Evolutionary conservation across 2,797 vertebrate species (phyloP).

Genomic region (Protosalanx chinensis): DNA sequence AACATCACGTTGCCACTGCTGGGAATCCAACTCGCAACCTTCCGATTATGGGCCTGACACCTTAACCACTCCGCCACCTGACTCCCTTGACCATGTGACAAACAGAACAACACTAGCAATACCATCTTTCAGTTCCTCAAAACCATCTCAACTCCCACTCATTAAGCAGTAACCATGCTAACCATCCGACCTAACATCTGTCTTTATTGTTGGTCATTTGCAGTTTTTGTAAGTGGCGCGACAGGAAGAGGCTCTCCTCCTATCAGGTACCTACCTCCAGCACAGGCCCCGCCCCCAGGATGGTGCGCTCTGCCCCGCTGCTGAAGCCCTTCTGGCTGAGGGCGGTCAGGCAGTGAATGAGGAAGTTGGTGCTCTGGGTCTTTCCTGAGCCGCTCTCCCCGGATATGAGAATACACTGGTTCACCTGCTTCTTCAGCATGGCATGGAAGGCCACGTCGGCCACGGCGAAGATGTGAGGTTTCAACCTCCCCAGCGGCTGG

Average conservation of each 20-base stretch:
- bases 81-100: no score
- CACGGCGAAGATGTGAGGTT: constrained; percentile 93
- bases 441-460: constrained; percentile 85
- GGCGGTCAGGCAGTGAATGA: constrained; percentile 93
- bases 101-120: background rate
- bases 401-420: constrained; percentile 92
- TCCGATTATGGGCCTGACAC: no score
- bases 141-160: no score
- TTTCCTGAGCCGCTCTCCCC: constrained; percentile 95
- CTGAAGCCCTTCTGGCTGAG: constrained; percentile 91
- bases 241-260: background rate
- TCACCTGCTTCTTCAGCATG: constrained; percentile 81
- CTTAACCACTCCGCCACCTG: no score
- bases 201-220: no score
- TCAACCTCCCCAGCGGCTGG: constrained; percentile 85
- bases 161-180: no score
- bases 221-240: no score
- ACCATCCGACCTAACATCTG: no score
- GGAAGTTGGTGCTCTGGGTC: constrained; percentile 93
- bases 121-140: no score
- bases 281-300: constrained; percentile 90
- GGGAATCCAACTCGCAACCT: no score
- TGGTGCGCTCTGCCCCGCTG: constrained; percentile 85
- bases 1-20: no score
- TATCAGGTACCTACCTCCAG: constrained; percentile 78